Base-by-base conservation (phyloP, 2,113 vertebrate genomes). In the Pipra filicauda region DNA sequence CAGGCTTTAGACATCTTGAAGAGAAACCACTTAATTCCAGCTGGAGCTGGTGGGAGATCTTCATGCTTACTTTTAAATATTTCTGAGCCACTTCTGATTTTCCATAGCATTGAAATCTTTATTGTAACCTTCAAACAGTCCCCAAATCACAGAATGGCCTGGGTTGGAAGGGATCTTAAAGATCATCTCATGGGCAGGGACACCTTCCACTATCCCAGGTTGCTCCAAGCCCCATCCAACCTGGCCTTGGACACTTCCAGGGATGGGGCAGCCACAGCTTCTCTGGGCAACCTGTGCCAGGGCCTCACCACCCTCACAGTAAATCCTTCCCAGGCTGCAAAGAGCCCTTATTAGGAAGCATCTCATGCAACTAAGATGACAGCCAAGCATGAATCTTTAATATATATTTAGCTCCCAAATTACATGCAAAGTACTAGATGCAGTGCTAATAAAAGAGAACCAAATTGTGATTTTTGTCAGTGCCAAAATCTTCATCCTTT, bases 171-270 rank as follows among this genome's bases (percentile, higher is more conserved):
- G 23, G 16, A 15, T 33, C 22, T 64, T 70, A 24, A 43, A 84
- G 26, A 5, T 8, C 64, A 49, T 6, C 30, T 35, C 13, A 41
- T 2, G 6, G 10, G 26, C 49, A 84, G 26, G 21, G 49, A 76
- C 55, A 37, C 7, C 10, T 71, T 20, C 57, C 65, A 57, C 31
- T 10, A 0, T 1, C 26, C 49, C 72, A 84, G 57, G 12, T 0
- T 77, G 49, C 27, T 51, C 64, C 65, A 77, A 71, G 17, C 26
- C 17, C n/a, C 0, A 0, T 49, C 48, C 64, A 70, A 0, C 8
- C 49, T 21, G 43, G 10, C 22, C 35, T 57, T 4, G 57, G 3
- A 4, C 57, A 57, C 8, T 64, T 1, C 18, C 72, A 84, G 48
- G 35, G 64, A 77, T 70, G 41, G 49, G 8, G 31, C 79, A 70